A percentile compares a stretch with the other conserved stretches of the same genome.
Evolutionary conservation across 2,888 invertebrate genomes (phyloP).

Genomic region (Limnephilus marmoratus): DNA sequence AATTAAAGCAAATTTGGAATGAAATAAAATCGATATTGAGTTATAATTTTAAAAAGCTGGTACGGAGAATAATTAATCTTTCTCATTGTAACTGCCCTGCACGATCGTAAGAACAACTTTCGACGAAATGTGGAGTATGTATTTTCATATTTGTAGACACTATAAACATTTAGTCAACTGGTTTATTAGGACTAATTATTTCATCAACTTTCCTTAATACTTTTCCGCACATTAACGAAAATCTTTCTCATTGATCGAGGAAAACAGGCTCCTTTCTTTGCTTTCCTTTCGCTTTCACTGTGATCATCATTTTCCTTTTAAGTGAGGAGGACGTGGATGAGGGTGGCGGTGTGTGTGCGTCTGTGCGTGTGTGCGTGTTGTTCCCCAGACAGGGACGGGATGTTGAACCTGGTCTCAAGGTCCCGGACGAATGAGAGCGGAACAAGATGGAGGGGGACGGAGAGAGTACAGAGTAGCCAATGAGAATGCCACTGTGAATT

Average conservation of each 20-base stretch:
- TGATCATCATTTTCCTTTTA: not conserved
- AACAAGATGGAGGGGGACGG: constrained; percentile 28
- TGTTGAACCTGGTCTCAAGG: constrained; percentile 66
- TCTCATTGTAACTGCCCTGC: no score
- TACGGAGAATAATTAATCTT: no score
- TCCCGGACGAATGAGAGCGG: constrained; percentile 64
- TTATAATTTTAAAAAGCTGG: no score
- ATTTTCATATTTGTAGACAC: no score
- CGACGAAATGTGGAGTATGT: no score
- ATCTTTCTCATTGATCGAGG: not conserved
- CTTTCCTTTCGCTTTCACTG: constrained; percentile 9
- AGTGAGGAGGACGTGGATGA: not conserved
- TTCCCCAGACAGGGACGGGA: constrained; percentile 65
- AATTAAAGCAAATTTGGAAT: no score
- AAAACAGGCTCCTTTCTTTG: not conserved
- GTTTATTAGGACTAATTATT: no score
- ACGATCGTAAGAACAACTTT: no score
- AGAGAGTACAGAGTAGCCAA: constrained; percentile 53
- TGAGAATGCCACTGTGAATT: constrained; percentile 41
- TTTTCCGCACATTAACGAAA: not conserved
- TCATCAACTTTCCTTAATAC: not conserved
- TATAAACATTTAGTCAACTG: no score
- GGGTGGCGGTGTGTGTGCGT: not conserved
- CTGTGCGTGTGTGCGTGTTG: not conserved
- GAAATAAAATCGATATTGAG: no score